A percentile compares a stretch with the other conserved stretches of the same genome.
Evolutionary conservation across 2,797 vertebrate genomes (phyloP).

Genomic region (Somateria mollissima): DNA sequence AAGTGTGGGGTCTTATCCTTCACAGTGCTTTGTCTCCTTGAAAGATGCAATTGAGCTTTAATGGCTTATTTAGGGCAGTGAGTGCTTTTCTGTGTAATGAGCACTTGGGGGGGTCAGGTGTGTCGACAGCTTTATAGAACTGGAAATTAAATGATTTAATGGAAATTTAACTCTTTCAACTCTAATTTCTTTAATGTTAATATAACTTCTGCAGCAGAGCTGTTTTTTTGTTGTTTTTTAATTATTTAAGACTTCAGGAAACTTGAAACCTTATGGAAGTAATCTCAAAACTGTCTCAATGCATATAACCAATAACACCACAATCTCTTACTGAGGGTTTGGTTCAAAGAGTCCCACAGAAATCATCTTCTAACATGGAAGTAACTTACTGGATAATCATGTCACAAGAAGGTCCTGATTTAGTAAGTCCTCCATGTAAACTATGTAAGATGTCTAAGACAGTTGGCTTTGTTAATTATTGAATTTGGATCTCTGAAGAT

Average conservation of each 20-base stretch:
- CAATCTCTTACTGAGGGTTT: neutral
- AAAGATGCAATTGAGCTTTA: neutral
- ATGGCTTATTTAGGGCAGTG: neutral
- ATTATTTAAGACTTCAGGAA: neutral
- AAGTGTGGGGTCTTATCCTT: neutral
- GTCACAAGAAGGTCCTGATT: neutral
- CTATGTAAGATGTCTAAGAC: neutral
- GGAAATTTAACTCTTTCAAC: neutral
- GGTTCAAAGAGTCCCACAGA: neutral
- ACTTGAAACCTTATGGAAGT: neutral
- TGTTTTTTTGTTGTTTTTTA: neutral
- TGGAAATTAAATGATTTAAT: neutral
- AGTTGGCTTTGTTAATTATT: neutral
- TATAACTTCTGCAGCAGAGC: neutral
- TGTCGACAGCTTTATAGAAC: neutral
- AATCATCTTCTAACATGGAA: neutral
- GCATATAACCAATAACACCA: neutral
- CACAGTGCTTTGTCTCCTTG: neutral
- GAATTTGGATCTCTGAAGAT: neutral
- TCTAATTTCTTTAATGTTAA: neutral
- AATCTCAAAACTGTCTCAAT: neutral
- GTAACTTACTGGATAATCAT: neutral
- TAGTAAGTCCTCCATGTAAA: neutral
- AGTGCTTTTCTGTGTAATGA: slow-evolving; percentile 3
- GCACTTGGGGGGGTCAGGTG: neutral